A percentile compares a stretch with the other conserved stretches of the same genome.
phyloP scores from a whole-genome alignment of 2,113 vertebrate genomes.

The Cavia aperea region DNA sequence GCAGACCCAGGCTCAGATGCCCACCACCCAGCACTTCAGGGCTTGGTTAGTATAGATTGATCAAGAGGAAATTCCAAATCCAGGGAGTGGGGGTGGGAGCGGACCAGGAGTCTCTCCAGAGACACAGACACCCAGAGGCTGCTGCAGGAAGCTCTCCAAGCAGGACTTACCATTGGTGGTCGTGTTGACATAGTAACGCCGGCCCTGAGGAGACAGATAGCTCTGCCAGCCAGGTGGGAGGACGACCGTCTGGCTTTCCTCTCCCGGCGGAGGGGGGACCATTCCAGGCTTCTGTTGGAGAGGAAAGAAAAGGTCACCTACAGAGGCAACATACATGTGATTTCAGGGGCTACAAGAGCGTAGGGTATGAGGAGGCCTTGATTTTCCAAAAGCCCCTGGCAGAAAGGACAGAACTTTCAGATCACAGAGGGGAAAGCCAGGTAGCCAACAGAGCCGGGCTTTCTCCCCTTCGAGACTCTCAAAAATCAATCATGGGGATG shows the following conservation, averaged over 20 bases:
- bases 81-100: background rate
- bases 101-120: background rate
- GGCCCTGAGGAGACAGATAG: conserved; percentile 95
- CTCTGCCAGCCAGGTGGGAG: conserved; percentile 93
- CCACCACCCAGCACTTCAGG: background rate
- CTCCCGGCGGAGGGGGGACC: conserved; percentile 82
- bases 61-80: background rate
- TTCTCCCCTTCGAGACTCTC: background rate
- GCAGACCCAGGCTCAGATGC: accelerated
- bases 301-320: conserved; percentile 40
- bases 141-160: background rate
- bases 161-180: conserved; percentile 88
- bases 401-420: background rate
- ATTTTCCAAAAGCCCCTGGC: background rate
- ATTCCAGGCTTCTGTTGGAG: conserved; percentile 85
- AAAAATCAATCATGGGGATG: background rate
- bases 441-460: background rate
- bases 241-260: conserved; percentile 81
- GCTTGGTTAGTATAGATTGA: background rate
- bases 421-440: background rate
- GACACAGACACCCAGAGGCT: accelerated
- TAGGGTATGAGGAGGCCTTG: background rate
- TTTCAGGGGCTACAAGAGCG: accelerated
- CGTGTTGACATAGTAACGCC: conserved; percentile 95
- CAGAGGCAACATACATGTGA: background rate